Base-by-base conservation (phyloP, 2,888 invertebrate genomes). In the Callosobruchus maculatus region DNA sequence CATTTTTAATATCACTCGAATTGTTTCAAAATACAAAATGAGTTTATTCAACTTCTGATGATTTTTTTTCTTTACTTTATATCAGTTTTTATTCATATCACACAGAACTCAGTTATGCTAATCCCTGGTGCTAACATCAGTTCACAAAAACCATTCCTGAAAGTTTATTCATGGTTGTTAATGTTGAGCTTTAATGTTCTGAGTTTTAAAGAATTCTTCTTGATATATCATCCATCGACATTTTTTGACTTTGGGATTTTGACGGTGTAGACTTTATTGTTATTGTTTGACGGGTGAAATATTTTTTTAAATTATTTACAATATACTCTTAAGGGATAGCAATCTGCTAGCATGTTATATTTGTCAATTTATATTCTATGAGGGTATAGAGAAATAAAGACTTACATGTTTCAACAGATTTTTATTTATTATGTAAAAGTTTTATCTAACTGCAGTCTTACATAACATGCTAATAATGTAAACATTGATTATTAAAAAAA, bases 281-380 rank as follows among this genome's bases (percentile, higher is more conserved):
- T 77, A 74, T 73, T 74, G 74, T 75, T 78, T 78, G 72, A 71
- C 49, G 72, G 73, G 76, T 74, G 66, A 71, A 77, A 76, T 78
- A 78, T 77, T 77, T 78, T 78, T 76, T 76, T 74, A 78, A 73
- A 74, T 77, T 75, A 75, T 77, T 76, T 78, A 75, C 73, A 74
- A 72, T 74, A 72, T 73, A 31, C 31, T 73, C 68, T 13, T 13
- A 70, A 69, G 70, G 22, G 21, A 21, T 71, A 71, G 30, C 71
- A 71, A 71, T 71, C 30, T 26, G 30, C 21, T 70, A 68, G 22
- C 66, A 71, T 74, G 71, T 72, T 74, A 21, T 72, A 73, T 74
- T 74, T 72, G 74, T 73, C 74, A 74, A 73, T 71, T 74, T 74
- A 71, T 71, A 74, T 74, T 72, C 67, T 72, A 68, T 72, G 72